Evolutionary conservation across 2,888 invertebrate genomes (phyloP).

Genomic region (Ochropleura plecta): DNA sequence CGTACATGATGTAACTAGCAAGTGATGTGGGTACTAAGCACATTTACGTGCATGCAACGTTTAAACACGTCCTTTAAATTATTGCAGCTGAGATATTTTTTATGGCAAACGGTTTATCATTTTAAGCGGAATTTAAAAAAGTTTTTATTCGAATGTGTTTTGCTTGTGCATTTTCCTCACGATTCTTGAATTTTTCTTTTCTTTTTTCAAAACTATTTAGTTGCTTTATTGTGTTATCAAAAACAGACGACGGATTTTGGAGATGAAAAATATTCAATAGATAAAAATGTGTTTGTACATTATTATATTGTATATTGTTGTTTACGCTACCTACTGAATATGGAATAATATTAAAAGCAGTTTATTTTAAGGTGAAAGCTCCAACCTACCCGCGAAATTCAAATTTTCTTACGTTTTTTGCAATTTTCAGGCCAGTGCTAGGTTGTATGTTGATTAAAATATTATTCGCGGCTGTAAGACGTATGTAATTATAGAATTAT

Average conservation of each 20-base stretch:
- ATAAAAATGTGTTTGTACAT: neutral
- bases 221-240: neutral
- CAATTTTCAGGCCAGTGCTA: too few species aligned
- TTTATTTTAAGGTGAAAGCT: too few species aligned
- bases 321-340: neutral
- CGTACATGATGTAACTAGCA: slow-evolving; percentile 50
- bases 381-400: too few species aligned
- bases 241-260: neutral
- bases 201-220: neutral
- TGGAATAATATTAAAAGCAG: neutral
- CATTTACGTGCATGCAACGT: slow-evolving; percentile 42
- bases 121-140: slow-evolving; percentile 35
- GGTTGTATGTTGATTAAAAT: too few species aligned
- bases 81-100: slow-evolving; percentile 43
- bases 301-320: too few species aligned
- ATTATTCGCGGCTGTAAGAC: too few species aligned
- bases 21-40: slow-evolving; percentile 54
- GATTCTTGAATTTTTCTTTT: neutral
- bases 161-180: neutral
- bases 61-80: slow-evolving; percentile 44
- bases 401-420: too few species aligned
- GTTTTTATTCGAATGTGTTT: neutral
- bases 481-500: too few species aligned
- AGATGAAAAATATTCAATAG: neutral
- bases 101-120: slow-evolving; percentile 31